Percentiles rank a stretch among this genome's conserved stretches.
phyloP scores from a whole-genome alignment of 2,797 vertebrate species.

The Poecilia gillii region DNA sequence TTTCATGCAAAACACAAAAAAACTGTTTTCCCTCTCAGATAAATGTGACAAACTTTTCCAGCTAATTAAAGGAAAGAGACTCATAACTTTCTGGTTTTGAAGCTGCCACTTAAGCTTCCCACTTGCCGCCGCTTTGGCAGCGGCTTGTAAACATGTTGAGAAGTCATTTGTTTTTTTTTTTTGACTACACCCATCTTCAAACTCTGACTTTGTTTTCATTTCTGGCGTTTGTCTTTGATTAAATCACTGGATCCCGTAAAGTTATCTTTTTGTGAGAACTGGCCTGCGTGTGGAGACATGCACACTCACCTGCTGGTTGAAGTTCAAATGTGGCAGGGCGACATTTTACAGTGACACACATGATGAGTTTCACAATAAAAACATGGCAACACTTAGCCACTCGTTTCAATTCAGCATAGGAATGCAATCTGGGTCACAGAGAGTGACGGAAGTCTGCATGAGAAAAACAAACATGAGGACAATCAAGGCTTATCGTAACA shows the following conservation, averaged over 20 bases:
- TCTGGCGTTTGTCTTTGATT: background rate
- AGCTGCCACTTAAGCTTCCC: background rate
- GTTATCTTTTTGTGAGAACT: background rate
- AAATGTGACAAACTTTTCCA: background rate
- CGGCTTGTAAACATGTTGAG: constrained; percentile 1
- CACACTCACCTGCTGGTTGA: background rate
- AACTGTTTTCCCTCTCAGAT: background rate
- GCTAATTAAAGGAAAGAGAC: background rate
- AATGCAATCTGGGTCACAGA: background rate
- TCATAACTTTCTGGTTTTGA: background rate
- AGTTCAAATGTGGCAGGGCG: too few relatives aligned
- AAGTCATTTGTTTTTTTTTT: background rate
- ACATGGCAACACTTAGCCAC: background rate
- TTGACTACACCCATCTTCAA: background rate
- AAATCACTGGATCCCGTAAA: background rate
- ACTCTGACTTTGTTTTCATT: background rate
- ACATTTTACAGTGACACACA: constrained; percentile 2
- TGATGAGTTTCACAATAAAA: background rate
- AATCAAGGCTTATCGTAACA: background rate
- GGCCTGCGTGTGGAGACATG: background rate
- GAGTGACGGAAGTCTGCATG: background rate
- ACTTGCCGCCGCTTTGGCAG: background rate
- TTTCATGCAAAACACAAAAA: background rate
- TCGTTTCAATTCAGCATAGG: background rate
- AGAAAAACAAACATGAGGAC: background rate